Percentiles rank a stretch among this genome's conserved stretches.
phyloP scores from a whole-genome alignment of 2,888 invertebrate species.

The Trichacis sp. region DNA sequence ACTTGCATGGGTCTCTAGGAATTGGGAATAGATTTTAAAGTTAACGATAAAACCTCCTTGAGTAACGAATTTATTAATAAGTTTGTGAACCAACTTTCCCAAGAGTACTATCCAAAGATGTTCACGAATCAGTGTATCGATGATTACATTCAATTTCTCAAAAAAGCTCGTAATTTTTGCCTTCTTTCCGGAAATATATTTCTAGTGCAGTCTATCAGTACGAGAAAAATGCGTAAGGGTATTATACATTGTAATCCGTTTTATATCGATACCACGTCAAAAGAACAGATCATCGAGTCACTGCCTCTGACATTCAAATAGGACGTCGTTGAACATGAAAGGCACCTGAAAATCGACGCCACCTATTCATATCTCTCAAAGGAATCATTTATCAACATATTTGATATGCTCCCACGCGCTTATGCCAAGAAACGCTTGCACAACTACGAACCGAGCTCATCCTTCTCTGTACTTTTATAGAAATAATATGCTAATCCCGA shows the following conservation, averaged over 20 bases:
- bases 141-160: no score
- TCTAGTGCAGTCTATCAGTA: conserved; percentile 23
- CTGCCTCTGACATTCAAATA: conserved; percentile 65
- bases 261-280: conserved; percentile 39
- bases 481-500: conserved; percentile 68
- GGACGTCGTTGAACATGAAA: conserved; percentile 49
- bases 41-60: no score
- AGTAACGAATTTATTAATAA: no score
- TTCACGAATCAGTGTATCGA: not conserved
- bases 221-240: conserved; percentile 17
- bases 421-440: conserved; percentile 45
- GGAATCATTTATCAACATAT: conserved; percentile 69
- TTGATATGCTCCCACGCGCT: conserved; percentile 63
- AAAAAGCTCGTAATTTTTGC: no score
- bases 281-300: conserved; percentile 38
- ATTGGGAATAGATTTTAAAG: no score
- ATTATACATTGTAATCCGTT: conserved; percentile 12
- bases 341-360: conserved; percentile 54
- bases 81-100: no score
- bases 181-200: conserved; percentile 7
- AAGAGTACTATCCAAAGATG: no score
- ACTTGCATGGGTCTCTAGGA: no score
- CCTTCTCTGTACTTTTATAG: conserved; percentile 53
- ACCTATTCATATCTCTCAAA: conserved; percentile 64
- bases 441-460: conserved; percentile 40